Evolutionary conservation across 2,797 vertebrate species (phyloP), one percentile per base, ranked within the genome.

Genomic region (Rhabdophis nuchalis): DNA sequence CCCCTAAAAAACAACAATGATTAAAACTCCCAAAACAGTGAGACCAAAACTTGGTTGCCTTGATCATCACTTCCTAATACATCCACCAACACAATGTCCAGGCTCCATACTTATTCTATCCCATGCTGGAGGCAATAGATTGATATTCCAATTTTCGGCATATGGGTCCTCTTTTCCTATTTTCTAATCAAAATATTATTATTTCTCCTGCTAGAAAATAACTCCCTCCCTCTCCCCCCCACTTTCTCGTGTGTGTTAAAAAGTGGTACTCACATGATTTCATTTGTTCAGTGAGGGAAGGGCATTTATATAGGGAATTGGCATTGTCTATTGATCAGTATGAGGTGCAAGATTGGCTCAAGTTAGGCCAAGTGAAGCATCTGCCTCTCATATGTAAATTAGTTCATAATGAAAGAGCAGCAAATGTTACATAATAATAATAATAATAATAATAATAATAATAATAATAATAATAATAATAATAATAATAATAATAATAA

Each of bases 211-310:
- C 32, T 54, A 56, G 53, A 16, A 57, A 77, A 90, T 2, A 32
- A 16, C 12, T n/a, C 29, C 1, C 12, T 13, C 29, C 1, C 4
- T 6, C 12, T 5, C 12, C 1, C 4, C 1, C 29, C 5, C 4
- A n/a, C 64, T 1, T 2, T 8, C 9, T 6, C 9, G 14, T 32
- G 6, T 58, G 23, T 58, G 57, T 58, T 9, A 64, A 60, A 64
- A 14, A n/a, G 29, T 64, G 29, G 29, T 64, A n/a, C 27, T 64
- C 61, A 36, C 20, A 46, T 5, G 13, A 41, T 8, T 57, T 20
- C 8, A 25, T 82, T 29, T 90, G 23, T 56, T 14, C 2, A 20
- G 9, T 46, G 36, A 13, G 72, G 56, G 10, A 36, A 29, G 1
- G 12, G 23, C 89, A 52, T 85, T 85, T 50, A 9, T 18, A 85